Conservation (phyloP, 2,113 vertebrate genomes). For the Erythrolamprus reginae region DNA sequence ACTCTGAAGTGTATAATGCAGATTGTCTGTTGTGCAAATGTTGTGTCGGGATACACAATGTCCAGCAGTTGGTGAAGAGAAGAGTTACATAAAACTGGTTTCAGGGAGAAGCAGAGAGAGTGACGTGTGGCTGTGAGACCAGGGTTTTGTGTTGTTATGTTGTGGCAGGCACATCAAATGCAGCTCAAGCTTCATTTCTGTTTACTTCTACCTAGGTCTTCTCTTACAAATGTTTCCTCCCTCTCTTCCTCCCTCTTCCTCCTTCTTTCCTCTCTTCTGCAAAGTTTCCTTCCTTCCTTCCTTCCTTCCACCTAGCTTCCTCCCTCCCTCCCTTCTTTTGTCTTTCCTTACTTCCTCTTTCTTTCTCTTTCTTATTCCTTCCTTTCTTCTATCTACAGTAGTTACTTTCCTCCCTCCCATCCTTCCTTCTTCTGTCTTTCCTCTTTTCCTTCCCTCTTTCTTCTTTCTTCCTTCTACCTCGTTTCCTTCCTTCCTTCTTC, state of each 20-base stretch:
- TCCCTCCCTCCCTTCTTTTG: too few species aligned
- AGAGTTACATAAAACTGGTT: neutral
- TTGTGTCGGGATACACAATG: neutral
- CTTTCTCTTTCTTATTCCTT: too few species aligned
- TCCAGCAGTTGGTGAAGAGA: neutral
- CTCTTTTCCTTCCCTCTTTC: too few species aligned
- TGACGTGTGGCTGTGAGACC: neutral
- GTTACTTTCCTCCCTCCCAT: too few species aligned
- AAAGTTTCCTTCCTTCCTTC: too few species aligned
- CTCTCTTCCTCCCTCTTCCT: neutral
- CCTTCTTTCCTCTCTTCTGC: too few species aligned
- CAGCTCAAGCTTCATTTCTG: neutral
- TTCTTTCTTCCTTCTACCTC: too few species aligned
- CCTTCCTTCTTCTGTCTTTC: too few species aligned
- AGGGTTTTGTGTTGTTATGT: neutral
- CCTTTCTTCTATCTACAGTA: too few species aligned
- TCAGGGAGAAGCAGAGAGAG: neutral
- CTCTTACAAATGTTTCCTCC: neutral
- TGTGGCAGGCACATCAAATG: neutral
- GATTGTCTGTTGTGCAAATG: neutral
- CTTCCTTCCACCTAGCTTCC: too few species aligned
- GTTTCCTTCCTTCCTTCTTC: too few species aligned
- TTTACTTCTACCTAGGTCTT: neutral
- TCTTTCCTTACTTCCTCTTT: too few species aligned
- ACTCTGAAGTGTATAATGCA: fast-evolving